These are phyloP conservation scores for Mobula birostris DNA, from an alignment of 2,113 vertebrate species.

Conservation along the genomic window DNA sequence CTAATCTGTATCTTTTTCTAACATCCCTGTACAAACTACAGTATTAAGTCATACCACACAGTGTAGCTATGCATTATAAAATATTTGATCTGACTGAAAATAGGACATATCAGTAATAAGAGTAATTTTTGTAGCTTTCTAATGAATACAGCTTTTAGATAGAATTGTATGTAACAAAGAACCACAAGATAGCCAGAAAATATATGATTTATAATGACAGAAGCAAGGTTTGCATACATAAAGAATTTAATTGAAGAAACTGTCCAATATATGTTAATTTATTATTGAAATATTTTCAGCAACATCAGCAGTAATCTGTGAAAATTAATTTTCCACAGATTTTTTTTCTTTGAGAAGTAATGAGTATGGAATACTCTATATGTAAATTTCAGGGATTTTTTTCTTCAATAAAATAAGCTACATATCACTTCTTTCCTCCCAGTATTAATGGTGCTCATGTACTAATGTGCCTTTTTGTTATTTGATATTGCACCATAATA, in stretches of 20 bases:
- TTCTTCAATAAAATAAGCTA: background rate
- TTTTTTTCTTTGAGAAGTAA: constrained; percentile 23
- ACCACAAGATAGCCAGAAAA: background rate
- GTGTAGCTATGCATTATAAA: background rate
- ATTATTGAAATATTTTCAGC: constrained; percentile 34
- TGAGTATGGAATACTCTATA: constrained; percentile 32
- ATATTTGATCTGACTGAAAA: background rate
- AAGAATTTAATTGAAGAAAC: constrained; percentile 28
- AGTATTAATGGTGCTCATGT: background rate
- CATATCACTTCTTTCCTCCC: constrained; percentile 4
- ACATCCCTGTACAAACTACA: background rate
- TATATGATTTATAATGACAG: constrained; percentile 14
- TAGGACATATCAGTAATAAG: background rate
- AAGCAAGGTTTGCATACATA: constrained; percentile 30
- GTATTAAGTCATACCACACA: background rate
- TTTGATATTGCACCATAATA: background rate
- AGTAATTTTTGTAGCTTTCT: background rate
- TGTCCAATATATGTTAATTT: constrained; percentile 35
- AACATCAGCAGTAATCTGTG: constrained; percentile 3
- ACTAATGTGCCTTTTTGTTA: constrained; percentile 6
- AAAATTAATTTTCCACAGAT: constrained; percentile 31
- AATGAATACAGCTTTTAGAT: background rate
- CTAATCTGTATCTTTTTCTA: background rate
- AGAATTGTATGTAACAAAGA: background rate
- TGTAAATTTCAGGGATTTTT: constrained; percentile 23